Evolutionary conservation across 1,140 invertebrate genomes (phyloP).

Genomic region (Apis dorsata): DNA sequence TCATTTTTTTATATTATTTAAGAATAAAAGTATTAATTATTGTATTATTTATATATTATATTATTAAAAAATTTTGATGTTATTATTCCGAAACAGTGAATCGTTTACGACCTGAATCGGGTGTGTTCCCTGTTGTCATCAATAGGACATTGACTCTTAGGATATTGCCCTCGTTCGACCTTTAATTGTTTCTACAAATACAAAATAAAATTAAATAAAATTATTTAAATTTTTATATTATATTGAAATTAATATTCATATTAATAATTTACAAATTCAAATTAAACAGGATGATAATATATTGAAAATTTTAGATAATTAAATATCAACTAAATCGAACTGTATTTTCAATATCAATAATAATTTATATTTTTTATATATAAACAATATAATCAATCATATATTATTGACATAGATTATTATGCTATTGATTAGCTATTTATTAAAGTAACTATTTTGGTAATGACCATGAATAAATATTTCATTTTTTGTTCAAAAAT

Average conservation of each 20-base stretch:
- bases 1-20: too few relatives aligned
- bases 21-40: not conserved
- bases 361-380: not conserved
- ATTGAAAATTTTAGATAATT: not conserved
- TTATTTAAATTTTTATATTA: constrained; percentile 2
- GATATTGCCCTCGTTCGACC: constrained; percentile 38
- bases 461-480: constrained; percentile 25
- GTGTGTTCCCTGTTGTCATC: constrained; percentile 66
- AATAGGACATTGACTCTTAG: constrained; percentile 64
- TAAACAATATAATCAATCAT: constrained; percentile 15
- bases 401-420: constrained; percentile 33
- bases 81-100: constrained; percentile 10
- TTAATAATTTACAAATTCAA: not conserved
- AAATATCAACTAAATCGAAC: not conserved
- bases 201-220: not conserved
- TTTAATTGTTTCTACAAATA: not conserved
- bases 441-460: constrained; percentile 15
- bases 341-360: not conserved
- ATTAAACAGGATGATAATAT: constrained; percentile 5
- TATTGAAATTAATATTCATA: not conserved
- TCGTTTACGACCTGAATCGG: constrained; percentile 46
- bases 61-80: constrained; percentile 5
- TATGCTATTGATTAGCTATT: constrained; percentile 22
- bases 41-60: not conserved
- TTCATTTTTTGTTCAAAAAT: not conserved